Percentiles rank a stretch among this genome's conserved stretches.
These are phyloP conservation scores for Polydrusus cervinus DNA, from an alignment of 2,888 invertebrate species.

Conservation along the genomic window DNA sequence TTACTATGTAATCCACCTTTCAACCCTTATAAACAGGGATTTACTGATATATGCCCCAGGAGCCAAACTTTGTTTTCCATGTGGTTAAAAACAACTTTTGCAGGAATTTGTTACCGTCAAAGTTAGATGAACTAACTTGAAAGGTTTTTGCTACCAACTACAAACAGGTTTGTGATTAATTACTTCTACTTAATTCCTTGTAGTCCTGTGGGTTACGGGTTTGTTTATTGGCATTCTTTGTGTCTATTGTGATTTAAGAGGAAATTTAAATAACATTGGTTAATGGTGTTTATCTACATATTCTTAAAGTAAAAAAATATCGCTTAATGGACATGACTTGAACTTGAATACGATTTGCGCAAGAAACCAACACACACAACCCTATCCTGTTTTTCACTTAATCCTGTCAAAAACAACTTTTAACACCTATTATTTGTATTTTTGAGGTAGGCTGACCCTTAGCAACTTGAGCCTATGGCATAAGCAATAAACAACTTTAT, in stretches of 20 bases:
- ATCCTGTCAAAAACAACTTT: too few species aligned
- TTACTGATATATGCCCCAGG: conserved; percentile 28
- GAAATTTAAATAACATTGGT: background rate
- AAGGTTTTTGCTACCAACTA: conserved; percentile 27
- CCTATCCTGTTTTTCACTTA: too few species aligned
- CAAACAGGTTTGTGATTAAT: conserved; percentile 27
- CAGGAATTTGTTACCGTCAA: conserved; percentile 24
- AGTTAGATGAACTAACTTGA: conserved; percentile 24
- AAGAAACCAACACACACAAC: too few species aligned
- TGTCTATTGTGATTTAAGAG: background rate
- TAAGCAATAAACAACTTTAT: too few species aligned
- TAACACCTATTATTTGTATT: too few species aligned
- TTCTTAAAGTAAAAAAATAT: too few species aligned
- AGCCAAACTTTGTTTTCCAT: conserved; percentile 23
- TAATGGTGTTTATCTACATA: too few species aligned
- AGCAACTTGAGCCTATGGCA: too few species aligned
- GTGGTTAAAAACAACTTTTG: conserved; percentile 29
- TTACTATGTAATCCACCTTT: conserved; percentile 14
- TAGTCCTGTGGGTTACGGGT: background rate
- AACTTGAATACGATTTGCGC: too few species aligned
- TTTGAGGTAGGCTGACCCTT: too few species aligned
- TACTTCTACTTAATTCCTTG: conserved; percentile 17
- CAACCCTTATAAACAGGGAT: conserved; percentile 25
- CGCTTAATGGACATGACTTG: too few species aligned
- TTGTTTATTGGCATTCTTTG: conserved; percentile 8